phyloP scores from a whole-genome alignment of 2,113 vertebrate genomes.

The Corythornis vintsioides region DNA sequence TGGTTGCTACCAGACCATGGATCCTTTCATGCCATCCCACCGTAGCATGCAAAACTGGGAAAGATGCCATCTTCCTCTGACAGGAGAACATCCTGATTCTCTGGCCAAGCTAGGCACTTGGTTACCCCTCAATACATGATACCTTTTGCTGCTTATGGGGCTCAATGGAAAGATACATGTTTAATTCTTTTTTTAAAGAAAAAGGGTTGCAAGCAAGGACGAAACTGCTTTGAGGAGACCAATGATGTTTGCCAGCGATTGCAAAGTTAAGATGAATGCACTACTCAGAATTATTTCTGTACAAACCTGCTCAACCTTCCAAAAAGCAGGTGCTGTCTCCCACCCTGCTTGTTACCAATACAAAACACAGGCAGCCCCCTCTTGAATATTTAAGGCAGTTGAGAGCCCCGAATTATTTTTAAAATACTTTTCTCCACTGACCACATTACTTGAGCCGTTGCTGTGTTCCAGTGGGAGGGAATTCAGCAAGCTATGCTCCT shows the following conservation, averaged over 20 bases:
- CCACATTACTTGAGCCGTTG: neutral
- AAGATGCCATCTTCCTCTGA: neutral
- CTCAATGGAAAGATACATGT: neutral
- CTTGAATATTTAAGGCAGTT: neutral
- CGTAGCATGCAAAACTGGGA: neutral
- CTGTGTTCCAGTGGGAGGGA: neutral
- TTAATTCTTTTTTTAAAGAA: too few relatives aligned
- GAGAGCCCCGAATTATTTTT: neutral
- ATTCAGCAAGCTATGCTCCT: neutral
- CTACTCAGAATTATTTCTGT: neutral
- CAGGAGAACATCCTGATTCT: accelerated
- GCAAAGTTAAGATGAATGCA: neutral
- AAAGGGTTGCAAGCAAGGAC: accelerated
- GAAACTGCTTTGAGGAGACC: neutral
- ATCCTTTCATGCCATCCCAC: accelerated
- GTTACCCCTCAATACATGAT: neutral
- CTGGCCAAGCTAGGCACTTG: neutral
- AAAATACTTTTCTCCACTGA: neutral
- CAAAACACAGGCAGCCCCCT: neutral
- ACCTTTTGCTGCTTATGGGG: accelerated
- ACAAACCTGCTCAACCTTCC: neutral
- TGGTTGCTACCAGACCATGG: neutral
- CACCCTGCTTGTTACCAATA: accelerated
- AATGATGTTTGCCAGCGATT: accelerated
- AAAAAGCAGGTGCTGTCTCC: neutral